Conservation (phyloP, 2,113 vertebrate species). For the Malurus cyaneus region DNA sequence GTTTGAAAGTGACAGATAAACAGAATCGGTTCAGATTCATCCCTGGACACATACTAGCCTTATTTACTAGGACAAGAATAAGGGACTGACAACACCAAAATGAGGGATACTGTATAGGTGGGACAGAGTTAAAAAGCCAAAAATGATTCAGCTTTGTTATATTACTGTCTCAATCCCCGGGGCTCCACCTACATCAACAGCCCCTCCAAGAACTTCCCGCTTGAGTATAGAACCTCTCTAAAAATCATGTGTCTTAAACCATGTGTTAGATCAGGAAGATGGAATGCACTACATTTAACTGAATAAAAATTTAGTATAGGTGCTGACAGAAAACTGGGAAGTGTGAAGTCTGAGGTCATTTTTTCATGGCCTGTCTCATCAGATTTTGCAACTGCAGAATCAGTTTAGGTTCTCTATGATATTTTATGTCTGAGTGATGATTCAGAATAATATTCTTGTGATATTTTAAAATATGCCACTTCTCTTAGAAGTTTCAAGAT, state of each 20-base stretch:
- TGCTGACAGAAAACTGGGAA: slow-evolving; percentile 44
- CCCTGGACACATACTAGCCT: not conserved
- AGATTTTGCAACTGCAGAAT: slow-evolving; percentile 28
- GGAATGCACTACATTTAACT: slow-evolving; percentile 8
- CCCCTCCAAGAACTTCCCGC: not conserved
- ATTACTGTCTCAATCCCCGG: not conserved
- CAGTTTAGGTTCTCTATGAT: not conserved
- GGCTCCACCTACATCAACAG: not conserved
- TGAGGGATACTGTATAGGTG: not conserved
- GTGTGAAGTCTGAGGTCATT: slow-evolving; percentile 38
- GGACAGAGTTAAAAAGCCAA: not conserved
- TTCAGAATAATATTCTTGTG: slow-evolving; percentile 55
- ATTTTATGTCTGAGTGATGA: slow-evolving; percentile 9
- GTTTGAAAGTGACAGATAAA: not conserved
- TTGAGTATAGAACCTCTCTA: not conserved
- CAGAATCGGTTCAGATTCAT: not conserved
- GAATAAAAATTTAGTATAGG: slow-evolving; percentile 11
- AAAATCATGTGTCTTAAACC: not conserved
- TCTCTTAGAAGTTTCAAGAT: slow-evolving; percentile 24
- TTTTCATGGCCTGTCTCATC: slow-evolving; percentile 25
- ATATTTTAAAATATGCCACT: slow-evolving; percentile 47
- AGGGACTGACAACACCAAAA: not conserved
- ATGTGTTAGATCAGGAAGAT: slow-evolving; percentile 14
- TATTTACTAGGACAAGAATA: not conserved
- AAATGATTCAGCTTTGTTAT: slow-evolving; percentile 1